phyloP scores from a whole-genome alignment of 1,140 invertebrate species.

The Wasmannia auropunctata region DNA sequence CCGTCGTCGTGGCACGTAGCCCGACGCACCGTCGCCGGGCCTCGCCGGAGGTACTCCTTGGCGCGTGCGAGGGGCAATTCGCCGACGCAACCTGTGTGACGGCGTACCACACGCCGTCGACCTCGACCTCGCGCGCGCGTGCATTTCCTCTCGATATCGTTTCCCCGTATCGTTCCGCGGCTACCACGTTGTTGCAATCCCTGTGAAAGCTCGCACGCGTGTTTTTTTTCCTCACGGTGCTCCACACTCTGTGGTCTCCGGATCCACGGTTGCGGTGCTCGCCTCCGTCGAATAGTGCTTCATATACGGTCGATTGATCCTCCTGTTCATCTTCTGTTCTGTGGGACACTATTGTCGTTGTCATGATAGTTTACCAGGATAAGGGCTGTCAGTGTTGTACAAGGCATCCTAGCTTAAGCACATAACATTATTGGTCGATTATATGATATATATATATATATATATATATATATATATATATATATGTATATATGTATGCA shows the following conservation, averaged over 20 bases:
- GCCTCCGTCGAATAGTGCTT: background rate
- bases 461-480: background rate
- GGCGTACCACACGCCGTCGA: background rate
- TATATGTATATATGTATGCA: background rate
- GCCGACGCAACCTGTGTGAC: background rate
- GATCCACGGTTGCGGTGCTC: too few species aligned
- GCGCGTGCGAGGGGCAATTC: background rate
- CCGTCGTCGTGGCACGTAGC: conserved; percentile 41
- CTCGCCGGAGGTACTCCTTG: background rate
- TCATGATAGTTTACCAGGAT: background rate
- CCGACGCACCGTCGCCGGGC: background rate
- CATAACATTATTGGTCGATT: background rate
- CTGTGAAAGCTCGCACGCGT: background rate
- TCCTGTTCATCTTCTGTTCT: background rate
- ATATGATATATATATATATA: background rate
- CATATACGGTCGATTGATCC: background rate
- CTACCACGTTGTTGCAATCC: too few species aligned
- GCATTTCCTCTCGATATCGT: too few species aligned
- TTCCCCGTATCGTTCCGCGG: background rate
- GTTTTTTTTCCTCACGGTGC: too few species aligned
- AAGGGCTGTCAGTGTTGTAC: background rate
- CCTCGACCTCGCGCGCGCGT: background rate
- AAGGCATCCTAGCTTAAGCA: background rate
- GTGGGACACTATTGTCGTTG: background rate
- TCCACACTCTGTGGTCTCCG: too few species aligned